phyloP scores from a whole-genome alignment of 1,140 invertebrate species.

The Tribolium madens region DNA sequence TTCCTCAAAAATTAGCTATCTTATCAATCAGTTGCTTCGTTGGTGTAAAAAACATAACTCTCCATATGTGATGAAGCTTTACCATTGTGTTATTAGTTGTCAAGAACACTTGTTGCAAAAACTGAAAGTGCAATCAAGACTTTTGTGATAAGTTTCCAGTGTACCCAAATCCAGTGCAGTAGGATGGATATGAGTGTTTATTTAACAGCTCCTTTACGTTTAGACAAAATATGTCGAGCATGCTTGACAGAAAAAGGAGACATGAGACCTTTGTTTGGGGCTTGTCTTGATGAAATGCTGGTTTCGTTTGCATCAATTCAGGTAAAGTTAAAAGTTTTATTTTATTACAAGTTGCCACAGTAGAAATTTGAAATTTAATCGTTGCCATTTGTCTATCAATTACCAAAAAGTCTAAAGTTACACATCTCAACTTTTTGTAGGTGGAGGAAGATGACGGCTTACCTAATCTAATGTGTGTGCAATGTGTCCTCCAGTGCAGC shows the following conservation, averaged over 20 bases:
- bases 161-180: neutral
- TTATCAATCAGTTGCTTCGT: too few relatives aligned
- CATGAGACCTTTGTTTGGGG: constrained; percentile 66
- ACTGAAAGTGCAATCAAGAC: too few relatives aligned
- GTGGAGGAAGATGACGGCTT: constrained; percentile 66
- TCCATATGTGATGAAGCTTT: too few relatives aligned
- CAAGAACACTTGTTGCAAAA: too few relatives aligned
- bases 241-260: constrained; percentile 65
- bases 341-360: neutral
- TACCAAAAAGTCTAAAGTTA: too few relatives aligned
- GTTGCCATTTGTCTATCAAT: too few relatives aligned
- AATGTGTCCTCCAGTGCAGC: constrained; percentile 68
- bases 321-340: constrained; percentile 56
- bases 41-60: too few relatives aligned
- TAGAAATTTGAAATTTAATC: too few relatives aligned
- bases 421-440: too few relatives aligned
- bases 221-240: constrained; percentile 65
- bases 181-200: constrained; percentile 64
- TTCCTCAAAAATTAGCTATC: too few relatives aligned
- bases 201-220: constrained; percentile 62
- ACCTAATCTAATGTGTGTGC: constrained; percentile 66
- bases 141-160: too few relatives aligned
- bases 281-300: constrained; percentile 67
- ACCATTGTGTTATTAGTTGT: too few relatives aligned
- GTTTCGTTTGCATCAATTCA: constrained; percentile 64